Base-by-base conservation (phyloP, 92 coral and sea anemone species). In the Epizoanthus illoricatus region DNA sequence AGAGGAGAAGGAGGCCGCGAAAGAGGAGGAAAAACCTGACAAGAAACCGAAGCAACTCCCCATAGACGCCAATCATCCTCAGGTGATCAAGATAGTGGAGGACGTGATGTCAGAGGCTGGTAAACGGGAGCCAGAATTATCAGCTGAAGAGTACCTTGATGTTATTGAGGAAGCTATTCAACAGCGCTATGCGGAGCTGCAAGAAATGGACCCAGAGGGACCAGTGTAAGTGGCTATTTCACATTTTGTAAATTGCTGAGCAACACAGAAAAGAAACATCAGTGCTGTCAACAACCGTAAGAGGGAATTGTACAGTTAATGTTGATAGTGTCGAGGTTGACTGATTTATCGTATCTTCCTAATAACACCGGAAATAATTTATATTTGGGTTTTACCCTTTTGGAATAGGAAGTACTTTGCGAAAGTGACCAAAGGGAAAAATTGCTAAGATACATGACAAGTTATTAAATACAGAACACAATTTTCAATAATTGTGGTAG, bases 151-250 rank as follows among this genome's bases (percentile, higher is more conserved):
- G 85, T 96, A 89, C 81, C 93, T 90, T 11, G 97, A 93, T 21
- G 96, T 88, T 45, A 88, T 96, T 0, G 99, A 96, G 49, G 99
- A 93, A 84, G 98, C 99, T 42, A 86, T 96, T 49, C 96, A 88
- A 36, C 84, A 90, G 71, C 87, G 92, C 55, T 87, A 85, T 76
- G 94, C 90, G 17, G 99, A 96, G 75, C 86, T 96, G 18, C 89
- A 89, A 23, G 91, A 86, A 39, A 65, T 71, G 81, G 85, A 85
- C 62, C 86, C 90, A 0, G 85, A 91, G 45, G 99, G 96, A 69
- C 94, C 93, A 49, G 93, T 87, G 99, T 96, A 80, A 88, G 97
- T 88, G 64, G 16, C 56, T 16, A 52, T 64, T 24, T 73, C 8
- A 36, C 40, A 33, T 64, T 4, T 60, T 79, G 42, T 21, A 39